Base-by-base conservation (phyloP, 1,140 invertebrate species). In the Leptoteleia sp. region DNA sequence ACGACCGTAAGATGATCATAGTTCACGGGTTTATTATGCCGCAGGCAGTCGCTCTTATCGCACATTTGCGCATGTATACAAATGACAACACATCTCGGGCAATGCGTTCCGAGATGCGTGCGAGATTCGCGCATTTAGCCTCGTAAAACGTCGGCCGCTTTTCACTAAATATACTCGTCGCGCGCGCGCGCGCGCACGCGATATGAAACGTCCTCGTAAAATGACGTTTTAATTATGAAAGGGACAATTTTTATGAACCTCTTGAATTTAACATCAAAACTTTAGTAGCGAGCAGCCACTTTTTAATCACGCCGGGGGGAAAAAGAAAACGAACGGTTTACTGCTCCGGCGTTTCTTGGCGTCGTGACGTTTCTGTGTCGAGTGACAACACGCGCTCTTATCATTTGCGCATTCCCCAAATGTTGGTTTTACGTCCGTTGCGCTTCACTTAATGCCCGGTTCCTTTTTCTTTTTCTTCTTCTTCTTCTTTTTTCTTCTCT, bases 141-240 rank as follows among this genome's bases (percentile, higher is more conserved):
- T 64, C 68, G 45, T 45, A 50, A 29, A 54, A 47, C 40, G 54
- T 38, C 50, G 13, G 12, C 31, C 15, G 61, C 64, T 75, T 72
- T 72, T 70, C 64, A 55, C 29, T 29, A 38, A 47, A 52, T 61
- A 50, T 64, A 47, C 38, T 19, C 27, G 47, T 27, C 52, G 67
- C n/a, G n/a, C n/a, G n/a, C n/a, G n/a, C n/a, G n/a, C n/a, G n/a
- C n/a, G n/a, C n/a, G n/a, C n/a, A n/a, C n/a, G n/a, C 48, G 35
- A 70, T 35, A 50, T 55, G 67, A 45, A 57, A 64, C 45, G 52
- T 48, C 38, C 68, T 81, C 82, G 64, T 84, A 85, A 87, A 86
- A 79, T 83, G 81, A 85, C 82, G 79, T 87, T 85, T 88, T 86
- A 86, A 88, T 86, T 88, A 87, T 82, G 81, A 85, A 83, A 83